These are phyloP conservation scores for Climacteris rufus DNA, from an alignment of 2,113 vertebrate species.

Conservation along the genomic window DNA sequence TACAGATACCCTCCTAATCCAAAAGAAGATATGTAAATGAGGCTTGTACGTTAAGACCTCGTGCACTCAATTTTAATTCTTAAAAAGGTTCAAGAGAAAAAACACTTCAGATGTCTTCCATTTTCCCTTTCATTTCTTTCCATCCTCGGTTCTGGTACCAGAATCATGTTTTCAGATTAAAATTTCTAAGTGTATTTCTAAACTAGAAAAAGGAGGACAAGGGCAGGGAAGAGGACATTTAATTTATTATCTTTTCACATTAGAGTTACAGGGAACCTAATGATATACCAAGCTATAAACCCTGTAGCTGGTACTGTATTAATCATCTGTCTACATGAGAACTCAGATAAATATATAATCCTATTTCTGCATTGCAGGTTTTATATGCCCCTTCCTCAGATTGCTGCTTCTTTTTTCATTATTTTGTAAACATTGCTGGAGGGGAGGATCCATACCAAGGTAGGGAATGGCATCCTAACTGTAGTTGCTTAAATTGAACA, in stretches of 20 bases:
- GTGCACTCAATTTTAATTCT: conserved; percentile 1
- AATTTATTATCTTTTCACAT: conserved; percentile 52
- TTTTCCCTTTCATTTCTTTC: background rate
- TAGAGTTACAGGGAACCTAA: conserved; percentile 39
- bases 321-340: conserved; percentile 37
- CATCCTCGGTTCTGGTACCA: background rate
- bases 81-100: background rate
- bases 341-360: conserved; percentile 49
- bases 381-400: background rate
- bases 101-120: background rate
- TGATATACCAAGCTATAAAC: conserved; percentile 35
- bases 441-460: background rate
- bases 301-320: conserved; percentile 20
- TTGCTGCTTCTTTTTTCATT: background rate
- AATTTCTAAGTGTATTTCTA: conserved; percentile 17
- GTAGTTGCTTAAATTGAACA: background rate
- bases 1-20: background rate
- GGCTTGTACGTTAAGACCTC: background rate
- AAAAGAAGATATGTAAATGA: conserved; percentile 19
- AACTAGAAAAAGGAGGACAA: conserved; percentile 56
- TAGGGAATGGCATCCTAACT: background rate
- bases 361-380: conserved; percentile 35
- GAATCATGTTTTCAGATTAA: conserved; percentile 23
- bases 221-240: conserved; percentile 43
- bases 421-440: background rate